phyloP scores from a whole-genome alignment of 2,797 vertebrate species.

The Sebastes oblongus region DNA sequence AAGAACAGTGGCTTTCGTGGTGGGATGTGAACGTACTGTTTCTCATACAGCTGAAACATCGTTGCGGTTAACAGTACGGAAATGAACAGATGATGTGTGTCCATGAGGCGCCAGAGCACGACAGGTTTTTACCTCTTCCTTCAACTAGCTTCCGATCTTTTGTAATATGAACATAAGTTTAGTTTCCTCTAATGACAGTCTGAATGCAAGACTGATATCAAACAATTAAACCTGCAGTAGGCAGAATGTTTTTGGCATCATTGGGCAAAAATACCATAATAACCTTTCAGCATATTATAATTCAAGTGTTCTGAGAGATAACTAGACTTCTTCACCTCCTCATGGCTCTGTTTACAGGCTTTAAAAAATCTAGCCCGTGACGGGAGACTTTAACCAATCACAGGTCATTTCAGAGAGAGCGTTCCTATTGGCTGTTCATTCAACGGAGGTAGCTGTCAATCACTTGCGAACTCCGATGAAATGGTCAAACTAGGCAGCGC shows the following conservation, averaged over 20 bases:
- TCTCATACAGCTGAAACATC: slow-evolving; percentile 3
- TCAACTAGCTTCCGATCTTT: neutral
- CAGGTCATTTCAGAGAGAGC: too few species aligned
- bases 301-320: too few species aligned
- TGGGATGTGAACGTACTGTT: neutral
- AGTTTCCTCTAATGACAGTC: neutral
- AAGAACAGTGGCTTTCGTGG: neutral
- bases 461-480: too few species aligned
- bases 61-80: slow-evolving; percentile 13
- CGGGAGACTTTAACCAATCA: too few species aligned
- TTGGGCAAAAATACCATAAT: too few species aligned
- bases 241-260: too few species aligned
- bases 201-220: neutral
- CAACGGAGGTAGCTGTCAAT: accelerated
- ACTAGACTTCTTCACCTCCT: too few species aligned
- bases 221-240: too few species aligned
- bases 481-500: too few species aligned
- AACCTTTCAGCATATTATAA: too few species aligned
- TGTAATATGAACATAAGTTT: neutral
- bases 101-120: neutral
- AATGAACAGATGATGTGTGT: slow-evolving; percentile 4
- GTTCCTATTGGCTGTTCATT: too few species aligned
- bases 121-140: slow-evolving; percentile 5
- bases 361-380: too few species aligned
- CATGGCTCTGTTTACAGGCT: accelerated